Evolutionary conservation across 2,888 invertebrate genomes (phyloP), one percentile per base, ranked within the genome.

Genomic region (Nemurella pictetii): DNA sequence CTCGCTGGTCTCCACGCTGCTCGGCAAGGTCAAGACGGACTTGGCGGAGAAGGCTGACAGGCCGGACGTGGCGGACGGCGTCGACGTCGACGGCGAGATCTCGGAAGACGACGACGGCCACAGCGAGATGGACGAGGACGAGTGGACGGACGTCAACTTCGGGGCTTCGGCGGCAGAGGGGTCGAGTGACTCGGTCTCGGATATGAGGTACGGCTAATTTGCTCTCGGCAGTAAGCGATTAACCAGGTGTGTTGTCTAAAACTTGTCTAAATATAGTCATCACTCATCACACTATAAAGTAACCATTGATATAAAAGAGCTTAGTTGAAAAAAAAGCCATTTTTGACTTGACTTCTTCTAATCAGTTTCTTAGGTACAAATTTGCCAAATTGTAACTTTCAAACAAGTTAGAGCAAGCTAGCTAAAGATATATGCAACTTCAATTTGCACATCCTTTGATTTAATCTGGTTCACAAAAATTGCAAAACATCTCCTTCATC

Each of bases 71-170:
- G 75, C 26, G 27, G 75, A 75, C 75, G 27, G 7, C 75, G 75
- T 3, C 27, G 74, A 92, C 93, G 4, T n/a, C 0, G 55, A 55
- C 27, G 82, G 26, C 0, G 81, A 81, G 28, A 29, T 28, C 88
- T 94, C 93, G 0, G 94, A 94, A 88, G 91, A 92, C n/a, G 93
- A 93, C 87, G 93, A 94, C 87, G 92, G 93, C 0, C 92, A 93
- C 29, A 94, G 94, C 90, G 96, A 96, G 90, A 96, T 97, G 90
- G 97, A 97, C 89, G 98, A 98, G 90, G 98, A 98, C 89, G 98
- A 98, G 90, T 98, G 98, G 96, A 98, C 97, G 0, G 97, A 97
- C 88, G 93, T 97, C 87, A 98, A 98, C 91, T 97, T 97, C 90
- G 94, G 96, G 75, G 96, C 96, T 0, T 94, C 95, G 78, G 94